Base-by-base conservation (phyloP, 2,797 vertebrate species). In the Sandelia bainsii region DNA sequence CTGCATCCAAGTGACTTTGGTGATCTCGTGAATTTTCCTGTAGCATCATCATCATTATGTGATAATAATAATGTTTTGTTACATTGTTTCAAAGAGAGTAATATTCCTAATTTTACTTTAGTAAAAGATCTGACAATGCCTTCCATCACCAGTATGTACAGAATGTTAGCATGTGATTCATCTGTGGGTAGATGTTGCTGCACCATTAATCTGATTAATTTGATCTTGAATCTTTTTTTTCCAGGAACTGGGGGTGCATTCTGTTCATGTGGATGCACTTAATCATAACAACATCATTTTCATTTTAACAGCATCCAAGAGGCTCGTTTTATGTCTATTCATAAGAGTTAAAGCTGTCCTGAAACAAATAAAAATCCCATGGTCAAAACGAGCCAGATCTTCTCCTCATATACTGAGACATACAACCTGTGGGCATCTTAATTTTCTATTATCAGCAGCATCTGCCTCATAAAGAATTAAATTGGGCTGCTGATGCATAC, bases 401-500 rank as follows among this genome's bases (percentile, higher is more conserved):
- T 74, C 39, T 68, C 51, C 51, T 68, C 53, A n/a, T n/a, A 62
- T 10, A 25, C 48, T 12, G 70, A 77, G 60, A 77, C 29, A 40
- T 29, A 27, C 25, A 63, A 70, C 46, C 69, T 64, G 62, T 71
- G 46, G 27, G 39, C 32, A 62, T 63, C 75, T 67, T 63, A 64
- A 83, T 37, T 51, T 48, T 51, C 29, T 80, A 56, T 77, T 73
- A 77, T 82, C 63, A 34, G 49, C 46, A 62, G 73, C 72, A 72
- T 80, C 81, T 75, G 70, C 63, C 59, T 80, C 72, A 76, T 75
- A 54, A 79, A 66, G 61, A 83, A 61, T 70, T 54, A 68, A 80
- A 85, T 81, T 84, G 69, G 75, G 61, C 80, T 56, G 53, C 60
- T 74, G 65, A 86, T 80, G 69, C 69, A 70, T 29, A 13, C 57